Evolutionary conservation across 2,797 vertebrate genomes (phyloP).

Genomic region (Macropus fuliginosus): DNA sequence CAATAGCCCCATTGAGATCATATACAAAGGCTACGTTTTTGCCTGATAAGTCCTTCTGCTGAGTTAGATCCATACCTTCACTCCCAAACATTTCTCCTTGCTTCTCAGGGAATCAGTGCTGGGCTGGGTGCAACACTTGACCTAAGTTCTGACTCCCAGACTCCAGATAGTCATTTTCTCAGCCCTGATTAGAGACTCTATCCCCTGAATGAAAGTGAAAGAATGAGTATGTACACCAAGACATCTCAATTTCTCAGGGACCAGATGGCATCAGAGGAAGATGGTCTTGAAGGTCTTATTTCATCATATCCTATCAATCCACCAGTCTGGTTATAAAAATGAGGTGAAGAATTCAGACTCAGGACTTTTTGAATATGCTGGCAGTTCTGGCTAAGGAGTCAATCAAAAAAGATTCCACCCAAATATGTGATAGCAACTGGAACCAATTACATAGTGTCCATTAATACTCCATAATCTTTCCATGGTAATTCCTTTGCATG

Average conservation of each 20-base stretch:
- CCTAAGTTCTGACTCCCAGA: background rate
- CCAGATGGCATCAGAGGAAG: background rate
- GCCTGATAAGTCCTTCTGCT: background rate
- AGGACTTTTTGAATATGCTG: background rate
- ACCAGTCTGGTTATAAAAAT: too few species aligned
- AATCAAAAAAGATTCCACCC: background rate
- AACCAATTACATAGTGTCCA: background rate
- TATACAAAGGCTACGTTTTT: background rate
- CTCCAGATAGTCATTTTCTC: background rate
- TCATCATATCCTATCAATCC: too few species aligned
- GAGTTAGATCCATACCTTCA: background rate
- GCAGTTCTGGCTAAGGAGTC: background rate
- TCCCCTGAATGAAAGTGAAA: background rate
- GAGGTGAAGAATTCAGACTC: background rate
- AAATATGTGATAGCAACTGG: background rate
- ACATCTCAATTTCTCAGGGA: background rate
- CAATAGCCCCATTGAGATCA: background rate
- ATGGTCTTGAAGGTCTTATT: too few species aligned
- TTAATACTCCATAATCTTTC: background rate
- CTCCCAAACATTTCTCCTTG: background rate
- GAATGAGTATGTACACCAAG: too few species aligned
- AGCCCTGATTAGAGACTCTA: background rate
- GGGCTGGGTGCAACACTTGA: background rate
- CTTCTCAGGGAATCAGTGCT: background rate
- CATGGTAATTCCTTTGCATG: background rate